A percentile compares a stretch with the other conserved stretches of the same genome.
Evolutionary conservation across 2,888 invertebrate species (phyloP).

Genomic region (Heliconius ethilla): DNA sequence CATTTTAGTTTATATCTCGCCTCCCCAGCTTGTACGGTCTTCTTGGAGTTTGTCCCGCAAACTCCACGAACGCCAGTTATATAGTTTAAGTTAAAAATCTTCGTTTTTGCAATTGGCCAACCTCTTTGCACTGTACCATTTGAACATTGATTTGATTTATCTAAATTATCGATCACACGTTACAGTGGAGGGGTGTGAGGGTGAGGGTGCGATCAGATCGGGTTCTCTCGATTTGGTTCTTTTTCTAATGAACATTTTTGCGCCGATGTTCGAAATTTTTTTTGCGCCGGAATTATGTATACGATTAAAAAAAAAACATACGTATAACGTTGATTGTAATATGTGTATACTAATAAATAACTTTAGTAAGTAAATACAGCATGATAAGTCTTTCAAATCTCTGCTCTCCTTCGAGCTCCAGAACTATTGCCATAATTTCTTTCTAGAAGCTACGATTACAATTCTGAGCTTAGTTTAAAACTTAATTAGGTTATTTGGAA

Average conservation of each 20-base stretch:
- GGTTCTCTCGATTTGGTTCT: constrained; percentile 51
- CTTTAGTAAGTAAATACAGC: constrained; percentile 67
- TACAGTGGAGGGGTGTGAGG: constrained; percentile 80
- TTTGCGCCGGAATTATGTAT: constrained; percentile 81
- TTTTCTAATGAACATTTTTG: constrained; percentile 59
- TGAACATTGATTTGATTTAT: constrained; percentile 55
- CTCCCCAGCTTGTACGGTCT: constrained; percentile 71
- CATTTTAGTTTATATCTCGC: constrained; percentile 82
- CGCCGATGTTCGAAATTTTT: constrained; percentile 70
- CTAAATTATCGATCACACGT: constrained; percentile 52
- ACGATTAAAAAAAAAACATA: constrained; percentile 77
- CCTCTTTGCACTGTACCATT: constrained; percentile 78
- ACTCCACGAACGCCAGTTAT: constrained; percentile 57
- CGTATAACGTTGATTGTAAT: constrained; percentile 82
- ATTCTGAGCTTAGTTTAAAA: constrained; percentile 75
- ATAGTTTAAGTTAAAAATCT: constrained; percentile 78
- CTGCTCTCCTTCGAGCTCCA: constrained; percentile 43
- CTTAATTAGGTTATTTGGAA: constrained; percentile 70
- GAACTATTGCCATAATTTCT: constrained; percentile 48
- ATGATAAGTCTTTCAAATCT: constrained; percentile 47
- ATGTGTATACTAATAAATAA: constrained; percentile 80
- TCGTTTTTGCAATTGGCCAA: constrained; percentile 84
- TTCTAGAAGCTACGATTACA: constrained; percentile 58
- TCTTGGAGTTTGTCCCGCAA: constrained; percentile 53
- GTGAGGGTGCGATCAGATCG: constrained; percentile 47